These are phyloP conservation scores for Leptinotarsa lineolata DNA, from an alignment of 1,140 invertebrate genomes.

Conservation along the genomic window DNA sequence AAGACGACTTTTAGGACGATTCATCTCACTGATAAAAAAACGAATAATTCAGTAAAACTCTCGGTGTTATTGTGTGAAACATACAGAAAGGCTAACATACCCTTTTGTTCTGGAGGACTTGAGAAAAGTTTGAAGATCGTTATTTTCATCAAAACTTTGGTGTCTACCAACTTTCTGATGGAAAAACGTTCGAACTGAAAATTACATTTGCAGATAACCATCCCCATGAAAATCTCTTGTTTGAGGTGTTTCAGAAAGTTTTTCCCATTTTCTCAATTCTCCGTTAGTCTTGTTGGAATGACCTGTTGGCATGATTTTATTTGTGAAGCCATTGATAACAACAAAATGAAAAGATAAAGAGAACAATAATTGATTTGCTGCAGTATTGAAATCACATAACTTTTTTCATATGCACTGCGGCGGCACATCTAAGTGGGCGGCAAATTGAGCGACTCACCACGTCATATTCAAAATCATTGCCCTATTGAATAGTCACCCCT, in stretches of 20 bases:
- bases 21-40: neutral
- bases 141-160: slow-evolving; percentile 1
- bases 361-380: too few species aligned
- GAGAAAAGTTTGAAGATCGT: neutral
- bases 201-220: slow-evolving; percentile 1
- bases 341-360: too few species aligned
- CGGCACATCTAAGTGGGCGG: too few species aligned
- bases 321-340: too few species aligned
- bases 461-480: too few species aligned
- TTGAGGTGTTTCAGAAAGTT: neutral
- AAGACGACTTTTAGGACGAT: too few species aligned
- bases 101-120: neutral
- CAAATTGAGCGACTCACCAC: too few species aligned
- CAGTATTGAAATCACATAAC: too few species aligned
- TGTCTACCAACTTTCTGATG: neutral
- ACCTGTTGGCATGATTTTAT: neutral
- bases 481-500: too few species aligned
- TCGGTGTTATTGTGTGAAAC: neutral
- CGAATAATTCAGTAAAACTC: neutral
- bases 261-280: neutral
- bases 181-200: neutral
- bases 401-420: too few species aligned
- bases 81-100: neutral
- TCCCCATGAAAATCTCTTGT: neutral
- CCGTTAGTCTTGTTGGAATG: neutral